Conservation (phyloP, 2,797 vertebrate genomes). For the Pampus argenteus region DNA sequence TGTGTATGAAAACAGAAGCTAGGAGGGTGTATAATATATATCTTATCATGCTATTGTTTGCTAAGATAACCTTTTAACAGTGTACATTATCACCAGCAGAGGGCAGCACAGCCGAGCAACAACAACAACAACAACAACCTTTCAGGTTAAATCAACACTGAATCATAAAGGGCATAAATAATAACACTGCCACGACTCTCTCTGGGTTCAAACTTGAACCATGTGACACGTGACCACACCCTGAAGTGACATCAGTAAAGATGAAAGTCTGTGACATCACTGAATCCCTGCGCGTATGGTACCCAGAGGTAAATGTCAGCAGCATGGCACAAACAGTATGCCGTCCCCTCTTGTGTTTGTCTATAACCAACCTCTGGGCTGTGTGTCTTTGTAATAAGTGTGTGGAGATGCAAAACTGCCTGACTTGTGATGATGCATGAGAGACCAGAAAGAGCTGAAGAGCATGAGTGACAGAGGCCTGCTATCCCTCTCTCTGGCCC, state of each 20-base stretch:
- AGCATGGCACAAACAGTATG: not conserved
- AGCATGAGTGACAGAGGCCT: conserved; percentile 88
- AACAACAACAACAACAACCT: not conserved
- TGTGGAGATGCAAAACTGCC: conserved; percentile 85
- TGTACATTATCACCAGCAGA: conserved; percentile 51
- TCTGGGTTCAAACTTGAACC: not conserved
- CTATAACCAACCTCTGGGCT: conserved; percentile 90
- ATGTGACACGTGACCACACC: not conserved
- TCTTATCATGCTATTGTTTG: not conserved
- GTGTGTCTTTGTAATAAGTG: conserved; percentile 89
- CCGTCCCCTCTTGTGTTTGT: conserved; percentile 33
- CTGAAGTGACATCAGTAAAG: not conserved
- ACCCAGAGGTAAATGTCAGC: conserved; percentile 1
- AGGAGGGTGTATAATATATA: not conserved
- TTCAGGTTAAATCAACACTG: not conserved
- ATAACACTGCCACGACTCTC: not conserved
- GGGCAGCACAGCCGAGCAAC: conserved; percentile 43
- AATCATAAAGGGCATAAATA: not conserved
- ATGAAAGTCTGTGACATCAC: not conserved
- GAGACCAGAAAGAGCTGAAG: conserved; percentile 91
- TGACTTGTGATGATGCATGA: conserved; percentile 90
- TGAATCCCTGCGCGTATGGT: not conserved
- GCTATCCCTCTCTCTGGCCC: conserved; percentile 78
- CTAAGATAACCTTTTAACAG: not conserved
- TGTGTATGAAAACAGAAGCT: not conserved